Base-by-base conservation (phyloP, 2,888 invertebrate species). In the Drosophila cognata region DNA sequence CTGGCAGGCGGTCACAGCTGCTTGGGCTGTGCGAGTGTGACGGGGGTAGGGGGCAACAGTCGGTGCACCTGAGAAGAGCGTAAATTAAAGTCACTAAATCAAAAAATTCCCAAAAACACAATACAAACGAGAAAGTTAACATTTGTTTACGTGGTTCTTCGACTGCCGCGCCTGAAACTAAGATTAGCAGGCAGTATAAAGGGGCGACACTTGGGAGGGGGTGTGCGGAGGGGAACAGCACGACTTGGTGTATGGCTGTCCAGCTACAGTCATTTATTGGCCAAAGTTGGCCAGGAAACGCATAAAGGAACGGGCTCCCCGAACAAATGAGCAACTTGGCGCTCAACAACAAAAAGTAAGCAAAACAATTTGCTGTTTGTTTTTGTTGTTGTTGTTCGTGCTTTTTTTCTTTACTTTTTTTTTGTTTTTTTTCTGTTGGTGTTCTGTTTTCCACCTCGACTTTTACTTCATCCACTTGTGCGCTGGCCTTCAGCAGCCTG, bases 1-100 rank as follows among this genome's bases (percentile, higher is more conserved):
- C 62, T 68, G 68, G 67, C 56, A 66, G 61, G 35, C 62, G 74
- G 83, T 75, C 82, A 74, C 81, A 81, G 83, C 80, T 81, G 81
- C 74, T 72, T 73, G 69, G 52, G 13, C 31, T 35, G 62, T 18
- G 61, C 36, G 36, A 29, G 50, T 18, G 11, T 13, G 46, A 46
- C 4, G 18, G 51, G 29, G 50, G 53, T 10, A 28, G 77, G 75
- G 74, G 88, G 72, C 82, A 82, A 90, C 91, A 88, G 90, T 89
- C 84, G 88, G 67, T 84, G 84, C 91, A 89, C 89, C 89, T 89
- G 89, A 84, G 87, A 77, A 84, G 85, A 74, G 90, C 91, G 87
- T 85, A 91, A 89, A 89, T 89, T 89, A 91, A 89, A 89, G 91
- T 91, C 88, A 89, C 89, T 89, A 89, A 91, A 91, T 91, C 88